Conservation (phyloP, 2,888 invertebrate species). For the Sabellastarte sp. region DNA sequence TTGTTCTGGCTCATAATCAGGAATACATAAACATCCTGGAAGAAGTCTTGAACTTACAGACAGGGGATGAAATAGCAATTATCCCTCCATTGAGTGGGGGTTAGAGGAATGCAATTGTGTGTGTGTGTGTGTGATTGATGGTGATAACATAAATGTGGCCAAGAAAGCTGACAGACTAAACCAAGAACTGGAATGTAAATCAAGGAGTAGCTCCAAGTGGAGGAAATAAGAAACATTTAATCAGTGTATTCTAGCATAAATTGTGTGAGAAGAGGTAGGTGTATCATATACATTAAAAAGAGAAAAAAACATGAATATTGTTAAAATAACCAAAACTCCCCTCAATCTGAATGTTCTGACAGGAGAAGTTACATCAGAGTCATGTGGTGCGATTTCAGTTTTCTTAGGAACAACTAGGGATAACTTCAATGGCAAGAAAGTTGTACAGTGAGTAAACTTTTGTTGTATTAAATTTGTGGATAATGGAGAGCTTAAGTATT, state of each 20-base stretch:
- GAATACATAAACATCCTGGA: constrained; percentile 68
- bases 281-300: too few relatives aligned
- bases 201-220: constrained; percentile 5
- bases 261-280: constrained; percentile 6
- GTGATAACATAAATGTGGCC: too few relatives aligned
- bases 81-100: constrained; percentile 95
- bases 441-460: constrained; percentile 62
- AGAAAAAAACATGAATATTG: constrained; percentile 44
- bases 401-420: constrained; percentile 68
- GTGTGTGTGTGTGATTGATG: too few relatives aligned
- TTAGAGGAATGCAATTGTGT: too few relatives aligned
- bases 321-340: constrained; percentile 66
- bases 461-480: too few relatives aligned
- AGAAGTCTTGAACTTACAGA: constrained; percentile 51
- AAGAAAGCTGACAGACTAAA: too few relatives aligned
- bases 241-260: constrained; percentile 11
- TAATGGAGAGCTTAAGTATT: too few relatives aligned
- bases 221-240: constrained; percentile 4
- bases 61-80: constrained; percentile 81
- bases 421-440: constrained; percentile 64
- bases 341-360: constrained; percentile 70
- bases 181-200: too few relatives aligned
- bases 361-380: constrained; percentile 44
- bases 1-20: constrained; percentile 82
- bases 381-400: constrained; percentile 83